Conservation (phyloP, 2,888 invertebrate species). For the Hylaea fasciaria region DNA sequence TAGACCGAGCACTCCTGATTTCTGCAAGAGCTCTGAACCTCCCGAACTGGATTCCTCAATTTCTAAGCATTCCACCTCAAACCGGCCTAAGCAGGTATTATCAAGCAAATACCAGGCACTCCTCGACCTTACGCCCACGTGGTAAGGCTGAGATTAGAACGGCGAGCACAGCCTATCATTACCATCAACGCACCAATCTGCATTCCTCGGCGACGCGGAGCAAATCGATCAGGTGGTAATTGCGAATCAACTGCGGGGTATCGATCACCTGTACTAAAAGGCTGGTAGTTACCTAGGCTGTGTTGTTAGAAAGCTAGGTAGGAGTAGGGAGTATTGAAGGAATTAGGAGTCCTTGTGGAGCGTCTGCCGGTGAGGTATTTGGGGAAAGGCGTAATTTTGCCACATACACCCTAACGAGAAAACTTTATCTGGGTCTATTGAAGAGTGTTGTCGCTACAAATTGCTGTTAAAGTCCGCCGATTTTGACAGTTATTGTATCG, state of each 20-base stretch:
- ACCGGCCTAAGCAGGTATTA: conserved; percentile 12
- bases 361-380: too few relatives aligned
- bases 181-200: conserved; percentile 36
- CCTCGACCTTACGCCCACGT: background rate
- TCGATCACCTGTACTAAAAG: background rate
- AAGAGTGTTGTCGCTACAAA: too few relatives aligned
- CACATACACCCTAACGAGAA: too few relatives aligned
- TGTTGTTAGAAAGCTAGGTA: too few relatives aligned
- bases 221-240: conserved; percentile 47
- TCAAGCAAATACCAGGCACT: background rate
- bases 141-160: conserved; percentile 3
- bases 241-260: conserved; percentile 39
- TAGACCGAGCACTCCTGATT: too few relatives aligned
- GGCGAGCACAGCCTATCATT: conserved; percentile 24
- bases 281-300: background rate
- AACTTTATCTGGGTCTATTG: too few relatives aligned
- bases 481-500: too few relatives aligned
- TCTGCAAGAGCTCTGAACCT: background rate
- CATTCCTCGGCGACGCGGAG: conserved; percentile 47
- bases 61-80: conserved; percentile 19
- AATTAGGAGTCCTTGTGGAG: too few relatives aligned
- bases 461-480: too few relatives aligned
- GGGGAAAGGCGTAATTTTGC: too few relatives aligned
- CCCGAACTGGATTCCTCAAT: conserved; percentile 1
- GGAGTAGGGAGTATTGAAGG: too few relatives aligned